Evolutionary conservation across 2,888 invertebrate species (phyloP).

Genomic region (Ceramica pisi): DNA sequence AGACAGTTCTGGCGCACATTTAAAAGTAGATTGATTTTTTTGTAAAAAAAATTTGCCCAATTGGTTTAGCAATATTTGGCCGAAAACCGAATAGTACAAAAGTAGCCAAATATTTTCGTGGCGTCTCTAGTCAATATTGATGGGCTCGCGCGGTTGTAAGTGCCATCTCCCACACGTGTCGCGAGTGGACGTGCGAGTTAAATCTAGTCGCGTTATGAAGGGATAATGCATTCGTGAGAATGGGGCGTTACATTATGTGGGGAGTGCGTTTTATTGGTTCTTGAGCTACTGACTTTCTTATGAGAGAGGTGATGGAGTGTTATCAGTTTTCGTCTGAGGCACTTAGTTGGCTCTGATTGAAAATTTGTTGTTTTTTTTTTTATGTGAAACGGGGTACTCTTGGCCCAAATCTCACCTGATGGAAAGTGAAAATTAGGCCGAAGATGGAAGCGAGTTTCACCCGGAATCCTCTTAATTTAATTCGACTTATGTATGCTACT

Average conservation of each 20-base stretch:
- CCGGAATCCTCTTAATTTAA: no score
- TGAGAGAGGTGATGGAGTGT: neutral
- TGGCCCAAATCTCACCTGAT: no score
- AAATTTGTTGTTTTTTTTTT: neutral
- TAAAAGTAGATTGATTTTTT: no score
- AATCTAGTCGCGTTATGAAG: constrained; percentile 60
- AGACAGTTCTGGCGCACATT: no score
- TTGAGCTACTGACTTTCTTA: constrained; percentile 30
- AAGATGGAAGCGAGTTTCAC: no score
- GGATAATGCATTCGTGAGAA: constrained; percentile 60
- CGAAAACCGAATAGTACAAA: no score
- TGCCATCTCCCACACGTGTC: constrained; percentile 60
- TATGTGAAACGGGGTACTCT: no score
- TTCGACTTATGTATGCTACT: no score
- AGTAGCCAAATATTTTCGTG: no score
- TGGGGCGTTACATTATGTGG: constrained; percentile 40
- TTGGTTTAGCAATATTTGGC: no score
- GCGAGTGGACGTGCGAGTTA: constrained; percentile 36
- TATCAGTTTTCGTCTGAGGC: neutral
- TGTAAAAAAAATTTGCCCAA: no score
- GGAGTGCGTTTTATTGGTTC: constrained; percentile 49
- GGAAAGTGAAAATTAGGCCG: no score
- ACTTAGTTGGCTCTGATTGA: neutral
- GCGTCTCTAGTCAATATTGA: constrained; percentile 21
- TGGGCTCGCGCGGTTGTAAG: constrained; percentile 36